Percentiles rank a stretch among this genome's conserved stretches.
These are phyloP conservation scores for Notiomystis cincta DNA, from an alignment of 2,113 vertebrate species.

Conservation along the genomic window DNA sequence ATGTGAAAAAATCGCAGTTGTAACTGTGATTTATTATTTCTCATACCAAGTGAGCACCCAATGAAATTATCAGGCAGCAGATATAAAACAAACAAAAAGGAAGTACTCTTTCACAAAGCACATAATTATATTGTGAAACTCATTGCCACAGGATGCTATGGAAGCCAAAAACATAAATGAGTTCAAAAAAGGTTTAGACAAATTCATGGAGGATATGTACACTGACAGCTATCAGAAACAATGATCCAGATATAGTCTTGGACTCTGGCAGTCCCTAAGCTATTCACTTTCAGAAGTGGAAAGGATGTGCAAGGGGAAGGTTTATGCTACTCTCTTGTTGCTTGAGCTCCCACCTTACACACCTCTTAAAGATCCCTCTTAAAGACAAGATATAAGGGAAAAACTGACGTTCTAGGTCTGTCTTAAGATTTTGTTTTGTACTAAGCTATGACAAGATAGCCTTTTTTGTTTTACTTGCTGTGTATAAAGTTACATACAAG, in stretches of 20 bases:
- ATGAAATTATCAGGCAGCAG: slow-evolving; percentile 39
- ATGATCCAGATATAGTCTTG: background rate
- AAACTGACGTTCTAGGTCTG: background rate
- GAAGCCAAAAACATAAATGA: slow-evolving; percentile 30
- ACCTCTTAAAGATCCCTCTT: background rate
- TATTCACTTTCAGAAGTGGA: background rate
- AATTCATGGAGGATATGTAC: background rate
- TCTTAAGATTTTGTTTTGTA: background rate
- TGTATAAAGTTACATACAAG: background rate
- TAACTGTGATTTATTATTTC: background rate
- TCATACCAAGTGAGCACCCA: background rate
- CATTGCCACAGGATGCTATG: slow-evolving; percentile 19
- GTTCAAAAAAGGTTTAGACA: slow-evolving; percentile 25
- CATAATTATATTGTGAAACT: slow-evolving; percentile 9
- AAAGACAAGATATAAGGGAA: background rate
- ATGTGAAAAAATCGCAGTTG: background rate
- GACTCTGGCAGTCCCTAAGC: background rate
- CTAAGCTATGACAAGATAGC: background rate
- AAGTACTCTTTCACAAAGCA: slow-evolving; percentile 29
- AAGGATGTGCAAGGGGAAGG: background rate
- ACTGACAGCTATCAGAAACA: background rate
- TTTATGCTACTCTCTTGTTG: background rate
- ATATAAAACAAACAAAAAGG: slow-evolving; percentile 37
- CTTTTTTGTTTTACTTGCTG: background rate
- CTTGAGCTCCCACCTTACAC: background rate